Evolutionary conservation across 1,140 invertebrate species (phyloP), one percentile per base, ranked within the genome.

Genomic region (Panulirus ornatus): DNA sequence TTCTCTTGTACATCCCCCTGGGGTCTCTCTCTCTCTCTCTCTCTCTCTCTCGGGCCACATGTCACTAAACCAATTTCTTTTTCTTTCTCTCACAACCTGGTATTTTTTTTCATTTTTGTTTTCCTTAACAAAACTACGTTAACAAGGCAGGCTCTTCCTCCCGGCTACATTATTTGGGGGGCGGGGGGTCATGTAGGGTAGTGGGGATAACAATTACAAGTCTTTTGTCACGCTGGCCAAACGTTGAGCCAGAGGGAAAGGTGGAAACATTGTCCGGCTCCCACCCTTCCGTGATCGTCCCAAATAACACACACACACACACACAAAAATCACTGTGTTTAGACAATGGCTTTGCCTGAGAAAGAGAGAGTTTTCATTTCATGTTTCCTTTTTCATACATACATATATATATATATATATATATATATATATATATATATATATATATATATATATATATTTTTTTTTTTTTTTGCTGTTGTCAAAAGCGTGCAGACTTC

Each of bases 261-360:
- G 58, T 66, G 58, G n/a, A 30, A 27, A 66, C 58, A 6, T 27
- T 47, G 44, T 47, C n/a, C 30, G 5, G 8, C n/a, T 30, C n/a
- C 54, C 51, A 22, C 34, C 51, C 54, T 58, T n/a, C 27, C 5
- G 47, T 82, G n/a, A 82, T 51, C 54, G 79, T 76, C 47, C 44
- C 84, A 76, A 34, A 44, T 78, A 47, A 34, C 38, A n/a, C 40
- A 51, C 40, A 16, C 78, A 14, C 78, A 81, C 42, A 51, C 51
- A 70, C 82, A 84, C 82, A 71, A 66, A 71, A n/a, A n/a, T n/a
- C 51, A 42, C 83, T 73, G 83, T 30, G 38, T 44, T n/a, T 19
- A 66, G 22, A 84, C 66, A 84, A 40, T 54, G n/a, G 5, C 58
- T 84, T 47, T 47, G 83, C 83, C 83, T 73, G 66, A 84, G 83